phyloP scores from a whole-genome alignment of 2,113 vertebrate genomes.

The Seriola dumerili region DNA sequence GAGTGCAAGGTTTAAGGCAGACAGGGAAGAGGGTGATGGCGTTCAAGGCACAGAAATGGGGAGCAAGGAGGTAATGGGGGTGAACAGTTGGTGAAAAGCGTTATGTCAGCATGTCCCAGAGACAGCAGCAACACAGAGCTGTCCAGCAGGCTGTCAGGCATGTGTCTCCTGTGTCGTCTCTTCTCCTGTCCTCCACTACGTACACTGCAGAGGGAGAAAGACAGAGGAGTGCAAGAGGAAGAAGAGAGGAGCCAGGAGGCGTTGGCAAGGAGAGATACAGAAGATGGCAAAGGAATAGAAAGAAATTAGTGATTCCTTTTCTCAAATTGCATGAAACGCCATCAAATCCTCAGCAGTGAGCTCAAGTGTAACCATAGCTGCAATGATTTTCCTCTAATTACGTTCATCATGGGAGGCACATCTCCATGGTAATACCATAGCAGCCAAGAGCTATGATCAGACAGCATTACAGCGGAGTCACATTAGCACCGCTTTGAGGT shows the following conservation, averaged over 20 bases:
- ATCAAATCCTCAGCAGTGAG: slow-evolving; percentile 30
- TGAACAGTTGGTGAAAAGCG: slow-evolving; percentile 4
- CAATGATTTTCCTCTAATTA: slow-evolving; percentile 57
- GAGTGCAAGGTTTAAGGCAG: slow-evolving; percentile 58
- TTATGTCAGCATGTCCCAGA: slow-evolving; percentile 98
- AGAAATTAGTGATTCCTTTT: slow-evolving; percentile 39
- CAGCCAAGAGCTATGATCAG: slow-evolving; percentile 39
- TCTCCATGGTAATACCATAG: slow-evolving; percentile 58
- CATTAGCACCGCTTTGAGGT: slow-evolving; percentile 16
- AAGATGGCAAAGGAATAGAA: neutral
- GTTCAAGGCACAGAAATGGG: slow-evolving; percentile 65
- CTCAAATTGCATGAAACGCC: neutral
- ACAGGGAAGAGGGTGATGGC: slow-evolving; percentile 11
- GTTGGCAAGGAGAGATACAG: neutral
- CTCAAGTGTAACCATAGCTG: slow-evolving; percentile 49
- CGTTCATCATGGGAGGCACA: slow-evolving; percentile 49
- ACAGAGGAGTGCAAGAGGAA: neutral
- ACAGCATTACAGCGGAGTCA: slow-evolving; percentile 26
- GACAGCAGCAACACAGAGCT: slow-evolving; percentile 96
- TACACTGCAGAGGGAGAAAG: slow-evolving; percentile 86
- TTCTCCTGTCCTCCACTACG: slow-evolving; percentile 92
- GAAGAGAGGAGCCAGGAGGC: neutral
- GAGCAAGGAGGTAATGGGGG: slow-evolving; percentile 32
- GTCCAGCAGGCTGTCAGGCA: slow-evolving; percentile 97
- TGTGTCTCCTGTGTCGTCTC: slow-evolving; percentile 87